Conservation (phyloP, 2,888 invertebrate species). For the Cheilosia pagana region DNA sequence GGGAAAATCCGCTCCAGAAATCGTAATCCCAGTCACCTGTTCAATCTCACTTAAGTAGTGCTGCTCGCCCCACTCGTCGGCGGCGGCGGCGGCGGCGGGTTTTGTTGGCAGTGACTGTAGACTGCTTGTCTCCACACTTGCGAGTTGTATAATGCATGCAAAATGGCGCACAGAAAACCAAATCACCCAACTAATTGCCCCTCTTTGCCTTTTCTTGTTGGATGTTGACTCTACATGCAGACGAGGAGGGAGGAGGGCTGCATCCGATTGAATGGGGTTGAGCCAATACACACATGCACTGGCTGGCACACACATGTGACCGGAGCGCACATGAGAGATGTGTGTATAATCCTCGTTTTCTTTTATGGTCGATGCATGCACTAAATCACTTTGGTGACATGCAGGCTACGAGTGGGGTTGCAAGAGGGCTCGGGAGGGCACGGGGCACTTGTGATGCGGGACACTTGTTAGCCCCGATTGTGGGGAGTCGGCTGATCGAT, state of each 20-base stretch:
- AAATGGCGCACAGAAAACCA: slow-evolving; percentile 73
- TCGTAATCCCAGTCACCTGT: slow-evolving; percentile 73
- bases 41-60: slow-evolving; percentile 73
- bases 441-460: slow-evolving; percentile 66
- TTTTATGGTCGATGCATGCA: slow-evolving; percentile 74
- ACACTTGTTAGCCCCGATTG: slow-evolving; percentile 73
- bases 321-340: slow-evolving; percentile 12
- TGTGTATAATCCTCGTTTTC: slow-evolving; percentile 70
- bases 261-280: slow-evolving; percentile 65
- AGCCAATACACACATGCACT: slow-evolving; percentile 20
- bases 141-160: slow-evolving; percentile 61
- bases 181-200: slow-evolving; percentile 75
- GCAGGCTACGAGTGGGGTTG: slow-evolving; percentile 46
- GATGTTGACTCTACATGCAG: slow-evolving; percentile 65
- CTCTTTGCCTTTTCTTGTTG: slow-evolving; percentile 55
- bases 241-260: slow-evolving; percentile 32
- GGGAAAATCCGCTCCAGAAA: slow-evolving; percentile 41
- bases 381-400: slow-evolving; percentile 75
- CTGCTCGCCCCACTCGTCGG: slow-evolving; percentile 49
- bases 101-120: slow-evolving; percentile 65
- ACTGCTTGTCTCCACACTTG: slow-evolving; percentile 70
- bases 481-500: slow-evolving; percentile 68
- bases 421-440: slow-evolving; percentile 35
- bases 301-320: not conserved
- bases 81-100: slow-evolving; percentile 4